Evolutionary conservation across 2,888 invertebrate genomes (phyloP).

Genomic region (Noctua fimbriata): DNA sequence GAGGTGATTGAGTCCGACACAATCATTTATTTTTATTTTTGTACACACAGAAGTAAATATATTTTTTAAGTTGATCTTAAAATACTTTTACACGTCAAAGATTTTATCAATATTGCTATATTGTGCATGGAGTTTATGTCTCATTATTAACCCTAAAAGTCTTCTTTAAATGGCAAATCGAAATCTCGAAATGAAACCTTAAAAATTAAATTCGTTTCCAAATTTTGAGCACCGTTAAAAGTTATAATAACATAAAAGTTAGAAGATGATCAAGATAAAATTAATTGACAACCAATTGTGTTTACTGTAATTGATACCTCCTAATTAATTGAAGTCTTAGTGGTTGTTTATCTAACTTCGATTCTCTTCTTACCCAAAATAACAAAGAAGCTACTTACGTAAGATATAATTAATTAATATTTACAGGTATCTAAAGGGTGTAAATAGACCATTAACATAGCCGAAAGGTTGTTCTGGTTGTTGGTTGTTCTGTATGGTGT

Average conservation of each 20-base stretch:
- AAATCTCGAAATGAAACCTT: too few species aligned
- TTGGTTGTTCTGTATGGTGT: too few species aligned
- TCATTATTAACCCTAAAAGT: neutral
- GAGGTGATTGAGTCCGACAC: neutral
- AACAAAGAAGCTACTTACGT: neutral
- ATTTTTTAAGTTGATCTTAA: neutral
- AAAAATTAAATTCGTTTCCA: neutral
- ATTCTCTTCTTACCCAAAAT: neutral
- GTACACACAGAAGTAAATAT: neutral
- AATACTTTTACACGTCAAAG: neutral
- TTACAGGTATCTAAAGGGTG: too few species aligned
- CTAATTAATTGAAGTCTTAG: neutral
- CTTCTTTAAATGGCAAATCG: neutral
- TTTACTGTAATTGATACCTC: conserved; percentile 11
- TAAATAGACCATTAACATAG: too few species aligned
- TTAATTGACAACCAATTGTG: neutral
- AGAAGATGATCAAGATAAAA: neutral
- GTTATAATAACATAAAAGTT: neutral
- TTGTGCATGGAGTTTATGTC: neutral
- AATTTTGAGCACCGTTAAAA: neutral
- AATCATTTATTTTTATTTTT: neutral
- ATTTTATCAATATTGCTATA: neutral
- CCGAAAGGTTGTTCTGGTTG: too few species aligned
- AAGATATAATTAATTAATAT: neutral
- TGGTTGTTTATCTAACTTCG: neutral